Evolutionary conservation across 2,888 invertebrate genomes (phyloP).

Genomic region (Drosophila greeni): DNA sequence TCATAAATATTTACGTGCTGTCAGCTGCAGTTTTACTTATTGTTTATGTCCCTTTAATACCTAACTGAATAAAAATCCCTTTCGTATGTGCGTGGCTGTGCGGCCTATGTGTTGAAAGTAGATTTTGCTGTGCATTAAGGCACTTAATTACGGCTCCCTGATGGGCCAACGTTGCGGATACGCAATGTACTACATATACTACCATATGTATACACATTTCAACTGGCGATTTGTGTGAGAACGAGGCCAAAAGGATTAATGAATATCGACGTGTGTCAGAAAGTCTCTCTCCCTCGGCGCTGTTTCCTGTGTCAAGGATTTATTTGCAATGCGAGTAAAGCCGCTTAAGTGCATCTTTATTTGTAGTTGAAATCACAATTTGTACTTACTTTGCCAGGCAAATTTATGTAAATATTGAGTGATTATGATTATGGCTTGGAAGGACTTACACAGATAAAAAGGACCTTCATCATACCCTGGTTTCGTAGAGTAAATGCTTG

Average conservation of each 20-base stretch:
- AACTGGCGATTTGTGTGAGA: constrained; percentile 10
- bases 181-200: constrained; percentile 9
- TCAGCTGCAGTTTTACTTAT: constrained; percentile 40
- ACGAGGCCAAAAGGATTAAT: constrained; percentile 19
- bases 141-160: constrained; percentile 38
- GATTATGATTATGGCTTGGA: constrained; percentile 1
- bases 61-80: constrained; percentile 40
- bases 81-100: neutral
- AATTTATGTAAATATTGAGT: constrained; percentile 1
- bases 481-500: neutral
- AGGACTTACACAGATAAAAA: neutral
- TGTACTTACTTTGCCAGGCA: constrained; percentile 2
- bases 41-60: constrained; percentile 29
- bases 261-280: constrained; percentile 13
- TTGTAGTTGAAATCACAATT: constrained; percentile 14
- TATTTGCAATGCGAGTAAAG: constrained; percentile 7
- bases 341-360: constrained; percentile 7
- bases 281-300: neutral
- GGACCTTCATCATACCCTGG: neutral
- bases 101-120: constrained; percentile 20
- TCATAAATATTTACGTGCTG: constrained; percentile 57
- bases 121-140: constrained; percentile 26
- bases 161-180: constrained; percentile 33
- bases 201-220: neutral
- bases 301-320: constrained; percentile 5